Percentiles rank a stretch among this genome's conserved stretches.
phyloP scores from a whole-genome alignment of 92 coral and sea anemone species.

The Paramuricea clavata region DNA sequence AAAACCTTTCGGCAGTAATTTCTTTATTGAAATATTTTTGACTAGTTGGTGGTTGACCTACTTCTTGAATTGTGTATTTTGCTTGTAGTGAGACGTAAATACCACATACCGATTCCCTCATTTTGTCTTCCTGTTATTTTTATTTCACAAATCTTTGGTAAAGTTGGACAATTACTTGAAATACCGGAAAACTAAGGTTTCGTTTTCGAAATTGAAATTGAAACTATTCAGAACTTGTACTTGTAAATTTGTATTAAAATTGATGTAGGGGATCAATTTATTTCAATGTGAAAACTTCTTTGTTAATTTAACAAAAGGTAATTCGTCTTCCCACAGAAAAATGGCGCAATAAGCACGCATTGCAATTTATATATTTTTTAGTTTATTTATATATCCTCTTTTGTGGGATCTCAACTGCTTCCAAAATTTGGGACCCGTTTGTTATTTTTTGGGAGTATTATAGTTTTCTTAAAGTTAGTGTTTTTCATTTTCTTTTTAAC shows the following conservation, averaged over 20 bases:
- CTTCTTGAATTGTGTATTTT: no score
- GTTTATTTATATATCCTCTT: background rate
- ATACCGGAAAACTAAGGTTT: background rate
- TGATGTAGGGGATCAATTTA: no score
- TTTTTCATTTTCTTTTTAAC: constrained; percentile 23
- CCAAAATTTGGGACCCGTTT: constrained; percentile 5
- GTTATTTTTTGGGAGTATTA: background rate
- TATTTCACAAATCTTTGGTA: no score
- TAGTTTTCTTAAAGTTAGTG: constrained; percentile 13
- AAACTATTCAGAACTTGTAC: no score
- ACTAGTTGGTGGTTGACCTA: no score
- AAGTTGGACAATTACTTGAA: no score
- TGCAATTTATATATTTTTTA: background rate
- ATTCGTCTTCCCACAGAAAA: constrained; percentile 3
- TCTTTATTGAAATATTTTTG: no score
- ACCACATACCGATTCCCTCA: no score
- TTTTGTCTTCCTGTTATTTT: no score
- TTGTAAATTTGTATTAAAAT: background rate
- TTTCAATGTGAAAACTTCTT: background rate
- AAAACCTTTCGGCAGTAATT: no score
- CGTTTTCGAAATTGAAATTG: no score
- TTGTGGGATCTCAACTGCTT: constrained; percentile 18
- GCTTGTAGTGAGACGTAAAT: no score
- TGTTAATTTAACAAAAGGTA: background rate
- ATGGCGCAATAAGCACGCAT: constrained; percentile 11